Conservation (phyloP, 2,797 vertebrate species). For the Crocodylus rhombifer region DNA sequence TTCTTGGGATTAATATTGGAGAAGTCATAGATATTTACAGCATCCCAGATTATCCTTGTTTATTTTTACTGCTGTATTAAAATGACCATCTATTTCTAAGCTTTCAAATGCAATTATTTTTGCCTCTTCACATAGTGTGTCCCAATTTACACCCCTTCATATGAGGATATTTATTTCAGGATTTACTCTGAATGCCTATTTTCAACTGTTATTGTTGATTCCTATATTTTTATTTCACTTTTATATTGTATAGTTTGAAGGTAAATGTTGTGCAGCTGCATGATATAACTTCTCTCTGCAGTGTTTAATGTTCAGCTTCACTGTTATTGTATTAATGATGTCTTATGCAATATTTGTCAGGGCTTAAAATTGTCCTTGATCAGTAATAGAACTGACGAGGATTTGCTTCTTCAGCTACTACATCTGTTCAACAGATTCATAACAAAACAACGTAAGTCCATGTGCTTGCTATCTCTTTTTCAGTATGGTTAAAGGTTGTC, state of each 20-base stretch:
- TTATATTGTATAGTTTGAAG: neutral
- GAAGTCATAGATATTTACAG: neutral
- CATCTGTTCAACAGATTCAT: slow-evolving; percentile 32
- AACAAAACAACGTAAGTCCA: slow-evolving; percentile 46
- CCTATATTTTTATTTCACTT: neutral
- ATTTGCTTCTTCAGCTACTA: slow-evolving; percentile 35
- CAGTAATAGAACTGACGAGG: neutral
- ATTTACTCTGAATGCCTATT: neutral
- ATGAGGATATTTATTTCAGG: neutral
- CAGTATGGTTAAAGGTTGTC: slow-evolving; percentile 31
- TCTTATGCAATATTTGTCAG: neutral
- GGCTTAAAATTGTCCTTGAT: slow-evolving; percentile 41
- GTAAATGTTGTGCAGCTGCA: neutral
- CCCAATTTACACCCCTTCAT: neutral
- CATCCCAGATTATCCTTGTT: too few relatives aligned
- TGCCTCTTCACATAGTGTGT: neutral
- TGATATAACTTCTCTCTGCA: neutral
- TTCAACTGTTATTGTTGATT: neutral
- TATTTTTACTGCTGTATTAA: neutral
- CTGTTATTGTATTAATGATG: slow-evolving; percentile 5
- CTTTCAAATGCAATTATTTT: neutral
- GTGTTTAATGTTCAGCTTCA: slow-evolving; percentile 13
- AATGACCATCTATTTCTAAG: neutral
- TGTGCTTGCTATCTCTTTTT: slow-evolving; percentile 43
- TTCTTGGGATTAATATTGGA: neutral